phyloP scores from a whole-genome alignment of 2,888 invertebrate species.

The Cephus runcator region DNA sequence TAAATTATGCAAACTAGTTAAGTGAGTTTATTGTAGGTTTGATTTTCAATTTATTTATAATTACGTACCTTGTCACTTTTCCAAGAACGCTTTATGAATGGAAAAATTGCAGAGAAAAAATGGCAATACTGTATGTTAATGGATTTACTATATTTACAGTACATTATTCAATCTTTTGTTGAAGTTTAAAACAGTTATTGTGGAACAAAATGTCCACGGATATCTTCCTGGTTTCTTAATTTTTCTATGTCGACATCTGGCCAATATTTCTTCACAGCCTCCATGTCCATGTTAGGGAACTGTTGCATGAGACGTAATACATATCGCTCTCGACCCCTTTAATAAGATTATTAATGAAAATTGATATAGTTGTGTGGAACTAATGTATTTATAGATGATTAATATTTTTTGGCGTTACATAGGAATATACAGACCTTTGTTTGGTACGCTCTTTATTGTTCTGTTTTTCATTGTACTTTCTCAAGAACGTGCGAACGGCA shows the following conservation, averaged over 20 bases:
- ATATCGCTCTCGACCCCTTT: conserved; percentile 48
- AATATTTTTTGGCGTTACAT: not conserved
- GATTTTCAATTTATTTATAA: not conserved
- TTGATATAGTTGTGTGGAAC: not conserved
- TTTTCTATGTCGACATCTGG: conserved; percentile 81
- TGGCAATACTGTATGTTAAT: conserved; percentile 10
- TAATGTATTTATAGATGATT: not conserved
- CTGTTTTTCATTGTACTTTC: conserved; percentile 74
- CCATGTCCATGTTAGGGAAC: conserved; percentile 81
- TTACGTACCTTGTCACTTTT: not conserved
- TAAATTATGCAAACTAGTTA: conserved; percentile 42
- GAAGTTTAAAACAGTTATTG: conserved; percentile 13
- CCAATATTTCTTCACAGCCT: conserved; percentile 76
- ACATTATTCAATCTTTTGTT: not conserved
- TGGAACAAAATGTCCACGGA: conserved; percentile 73
- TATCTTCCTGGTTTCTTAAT: conserved; percentile 69
- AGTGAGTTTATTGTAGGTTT: conserved; percentile 18
- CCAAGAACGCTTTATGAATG: not conserved
- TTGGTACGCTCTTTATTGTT: not conserved
- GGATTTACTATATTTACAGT: conserved; percentile 7
- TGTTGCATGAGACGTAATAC: conserved; percentile 67
- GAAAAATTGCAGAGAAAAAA: not conserved
- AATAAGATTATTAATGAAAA: not conserved
- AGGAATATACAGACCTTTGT: conserved; percentile 35
- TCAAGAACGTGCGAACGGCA: conserved; percentile 74